These are phyloP conservation scores for Mugil cephalus DNA, from an alignment of 2,113 vertebrate genomes.

Conservation along the genomic window DNA sequence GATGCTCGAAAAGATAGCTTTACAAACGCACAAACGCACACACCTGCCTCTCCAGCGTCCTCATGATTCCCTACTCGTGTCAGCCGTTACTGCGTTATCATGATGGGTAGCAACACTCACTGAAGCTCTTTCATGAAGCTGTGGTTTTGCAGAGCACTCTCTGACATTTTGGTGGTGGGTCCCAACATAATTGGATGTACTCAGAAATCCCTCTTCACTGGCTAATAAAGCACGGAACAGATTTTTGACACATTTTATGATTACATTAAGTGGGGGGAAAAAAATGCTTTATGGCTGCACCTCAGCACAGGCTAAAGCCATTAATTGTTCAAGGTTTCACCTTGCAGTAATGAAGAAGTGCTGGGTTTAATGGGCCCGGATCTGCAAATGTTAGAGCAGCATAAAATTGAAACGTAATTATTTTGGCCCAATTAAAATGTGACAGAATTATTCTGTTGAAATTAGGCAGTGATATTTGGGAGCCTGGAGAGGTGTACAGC, in stretches of 20 bases:
- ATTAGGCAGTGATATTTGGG: slow-evolving; percentile 54
- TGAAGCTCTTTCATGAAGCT: slow-evolving; percentile 37
- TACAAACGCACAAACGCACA: slow-evolving; percentile 5
- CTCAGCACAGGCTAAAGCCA: slow-evolving; percentile 59
- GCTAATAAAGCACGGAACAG: slow-evolving; percentile 59
- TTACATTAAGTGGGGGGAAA: slow-evolving; percentile 55
- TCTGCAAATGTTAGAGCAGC: slow-evolving; percentile 71
- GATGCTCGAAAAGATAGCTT: too few relatives aligned
- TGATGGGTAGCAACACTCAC: slow-evolving; percentile 48
- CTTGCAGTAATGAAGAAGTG: slow-evolving; percentile 63
- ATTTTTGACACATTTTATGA: slow-evolving; percentile 76
- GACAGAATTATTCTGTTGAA: slow-evolving; percentile 63
- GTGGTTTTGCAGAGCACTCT: slow-evolving; percentile 40
- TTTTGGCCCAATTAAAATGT: slow-evolving; percentile 70
- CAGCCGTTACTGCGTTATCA: slow-evolving; percentile 48
- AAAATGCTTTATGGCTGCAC: slow-evolving; percentile 61
- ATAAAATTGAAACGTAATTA: slow-evolving; percentile 65
- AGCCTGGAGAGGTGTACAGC: slow-evolving; percentile 26
- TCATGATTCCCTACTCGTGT: slow-evolving; percentile 52
- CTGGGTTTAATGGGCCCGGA: slow-evolving; percentile 65
- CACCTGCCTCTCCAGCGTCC: slow-evolving; percentile 6
- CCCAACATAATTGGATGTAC: slow-evolving; percentile 65
- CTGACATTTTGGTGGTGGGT: slow-evolving; percentile 60
- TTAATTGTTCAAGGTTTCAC: slow-evolving; percentile 74
- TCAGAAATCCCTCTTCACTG: slow-evolving; percentile 60